phyloP scores from a whole-genome alignment of 2,797 vertebrate genomes.

The Danionella dracula region DNA sequence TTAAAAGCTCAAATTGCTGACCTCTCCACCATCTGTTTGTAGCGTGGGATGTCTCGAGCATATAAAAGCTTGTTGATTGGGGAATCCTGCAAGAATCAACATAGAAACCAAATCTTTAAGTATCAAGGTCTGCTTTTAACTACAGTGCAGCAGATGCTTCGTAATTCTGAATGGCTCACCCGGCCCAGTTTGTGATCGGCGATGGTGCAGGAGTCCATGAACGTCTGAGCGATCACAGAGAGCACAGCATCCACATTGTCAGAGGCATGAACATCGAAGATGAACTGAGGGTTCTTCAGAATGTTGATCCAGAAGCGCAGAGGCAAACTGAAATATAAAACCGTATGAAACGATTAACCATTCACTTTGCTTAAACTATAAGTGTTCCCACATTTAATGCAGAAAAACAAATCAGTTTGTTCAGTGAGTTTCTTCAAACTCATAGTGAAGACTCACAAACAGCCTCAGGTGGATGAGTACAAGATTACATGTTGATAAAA shows the following conservation, averaged over 20 bases:
- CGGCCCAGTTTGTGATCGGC: slow-evolving; percentile 94
- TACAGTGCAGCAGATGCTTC: neutral
- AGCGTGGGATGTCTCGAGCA: slow-evolving; percentile 93
- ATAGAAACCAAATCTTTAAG: neutral
- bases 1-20: no score
- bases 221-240: slow-evolving; percentile 94
- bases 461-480: no score
- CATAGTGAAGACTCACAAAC: no score
- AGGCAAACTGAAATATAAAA: slow-evolving; percentile 80
- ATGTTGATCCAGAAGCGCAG: slow-evolving; percentile 97
- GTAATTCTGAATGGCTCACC: slow-evolving; percentile 62
- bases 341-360: no score
- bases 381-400: no score
- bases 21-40: slow-evolving; percentile 98
- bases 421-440: no score
- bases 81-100: slow-evolving; percentile 75
- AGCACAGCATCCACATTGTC: slow-evolving; percentile 91
- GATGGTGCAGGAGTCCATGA: slow-evolving; percentile 96
- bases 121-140: neutral
- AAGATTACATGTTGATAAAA: no score
- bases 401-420: no score
- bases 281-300: slow-evolving; percentile 95
- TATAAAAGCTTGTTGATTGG: slow-evolving; percentile 98
- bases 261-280: slow-evolving; percentile 91
- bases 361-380: no score